Evolutionary conservation across 2,113 vertebrate species (phyloP).

Genomic region (Antigone vipio): DNA sequence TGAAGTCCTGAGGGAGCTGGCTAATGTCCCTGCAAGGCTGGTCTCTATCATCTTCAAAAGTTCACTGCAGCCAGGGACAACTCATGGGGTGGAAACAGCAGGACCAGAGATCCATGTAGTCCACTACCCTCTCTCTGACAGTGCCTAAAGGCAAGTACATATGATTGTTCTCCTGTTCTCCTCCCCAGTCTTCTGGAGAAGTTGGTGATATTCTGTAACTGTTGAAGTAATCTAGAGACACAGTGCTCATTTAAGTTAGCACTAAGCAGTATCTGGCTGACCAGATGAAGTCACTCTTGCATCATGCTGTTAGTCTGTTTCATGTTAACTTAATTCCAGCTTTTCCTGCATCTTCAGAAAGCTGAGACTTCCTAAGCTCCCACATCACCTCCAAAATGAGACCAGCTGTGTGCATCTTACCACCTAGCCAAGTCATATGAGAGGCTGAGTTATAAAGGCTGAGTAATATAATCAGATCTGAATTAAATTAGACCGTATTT

Average conservation of each 20-base stretch:
- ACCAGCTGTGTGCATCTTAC: not conserved
- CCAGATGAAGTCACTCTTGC: not conserved
- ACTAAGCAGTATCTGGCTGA: not conserved
- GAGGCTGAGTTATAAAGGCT: not conserved
- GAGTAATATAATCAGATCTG: not conserved
- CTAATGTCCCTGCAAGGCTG: not conserved
- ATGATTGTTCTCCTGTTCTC: not conserved
- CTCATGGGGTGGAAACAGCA: not conserved
- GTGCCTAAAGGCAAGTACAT: not conserved
- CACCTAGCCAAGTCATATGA: not conserved
- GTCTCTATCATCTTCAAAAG: not conserved
- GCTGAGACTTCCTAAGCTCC: not conserved
- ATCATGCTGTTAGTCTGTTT: not conserved
- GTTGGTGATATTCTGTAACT: not conserved
- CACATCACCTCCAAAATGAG: not conserved
- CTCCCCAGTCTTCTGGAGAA: not conserved
- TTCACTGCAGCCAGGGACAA: not conserved
- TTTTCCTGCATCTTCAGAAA: not conserved
- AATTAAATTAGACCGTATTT: not conserved
- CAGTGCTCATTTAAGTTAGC: not conserved
- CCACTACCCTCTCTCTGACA: not conserved
- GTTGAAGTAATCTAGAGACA: not conserved
- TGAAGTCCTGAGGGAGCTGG: not conserved
- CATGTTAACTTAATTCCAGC: not conserved
- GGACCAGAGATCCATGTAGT: not conserved